Evolutionary conservation across 2,888 invertebrate genomes (phyloP), one percentile per base, ranked within the genome.

Genomic region (Leptopterna dolabrata): DNA sequence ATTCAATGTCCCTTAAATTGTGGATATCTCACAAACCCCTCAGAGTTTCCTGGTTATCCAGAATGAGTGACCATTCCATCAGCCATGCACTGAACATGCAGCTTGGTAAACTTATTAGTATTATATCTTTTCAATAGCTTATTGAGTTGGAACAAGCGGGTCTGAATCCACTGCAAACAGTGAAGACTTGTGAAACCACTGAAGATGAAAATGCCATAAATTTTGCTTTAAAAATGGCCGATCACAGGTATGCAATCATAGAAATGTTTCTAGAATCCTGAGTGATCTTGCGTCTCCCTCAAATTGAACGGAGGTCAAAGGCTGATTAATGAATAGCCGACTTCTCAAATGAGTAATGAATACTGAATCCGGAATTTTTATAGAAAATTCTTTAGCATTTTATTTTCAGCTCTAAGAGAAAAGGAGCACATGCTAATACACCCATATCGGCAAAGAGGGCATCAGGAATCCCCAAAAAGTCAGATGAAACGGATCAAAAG

Each of bases 141-240:
- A 30, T 85, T 13, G 85, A 73, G 30, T 29, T 85, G 16, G 85
- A 85, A 76, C 45, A 47, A 43, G 85, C 85, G 0, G 85, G 85
- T 0, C 41, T 85, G 76, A 85, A 85, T 36, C 85, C 85, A 4
- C 36, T 85, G 47, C 73, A 76, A 24, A 27, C 29, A 30, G 51
- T 85, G 13, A 36, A 83, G 9, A 70, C 24, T 16, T 45, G 0
- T 24, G 36, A 36, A 24, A n/a, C 73, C 6, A 29, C 0, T 43
- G 24, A 13, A 43, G 51, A 85, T 16, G 76, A 76, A 51, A 85
- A 85, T 51, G 73, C 27, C 1, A 76, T 85, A n/a, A 76, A 85
- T 29, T 45, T 43, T 63, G 85, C 76, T 7, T 14, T 84, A 11
- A 41, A 47, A 55, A 82, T 63, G 41, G 29, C 24, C 29, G n/a